Percentiles rank a stretch among this genome's conserved stretches.
Conservation (phyloP, 2,888 invertebrate species). For the Corbicula japonica region DNA sequence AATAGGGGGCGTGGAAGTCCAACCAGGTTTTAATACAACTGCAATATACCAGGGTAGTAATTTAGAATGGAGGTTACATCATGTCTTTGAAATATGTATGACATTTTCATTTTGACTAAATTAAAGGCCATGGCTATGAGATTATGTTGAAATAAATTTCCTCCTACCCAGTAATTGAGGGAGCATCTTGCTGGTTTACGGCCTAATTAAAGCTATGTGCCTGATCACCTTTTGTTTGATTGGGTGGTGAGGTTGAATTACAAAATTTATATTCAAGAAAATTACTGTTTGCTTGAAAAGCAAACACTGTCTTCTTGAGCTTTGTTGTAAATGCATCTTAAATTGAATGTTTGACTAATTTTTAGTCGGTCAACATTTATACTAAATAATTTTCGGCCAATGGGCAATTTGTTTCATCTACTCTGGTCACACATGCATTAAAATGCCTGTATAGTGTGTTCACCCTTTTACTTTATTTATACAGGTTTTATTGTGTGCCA, state of each 20-base stretch:
- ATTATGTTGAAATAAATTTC: slow-evolving; percentile 30
- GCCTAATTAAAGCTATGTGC: slow-evolving; percentile 15
- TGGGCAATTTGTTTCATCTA: too few species aligned
- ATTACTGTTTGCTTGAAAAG: too few species aligned
- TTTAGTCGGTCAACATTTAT: too few species aligned
- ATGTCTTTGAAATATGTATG: slow-evolving; percentile 33
- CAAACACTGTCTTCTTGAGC: too few species aligned
- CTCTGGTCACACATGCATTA: too few species aligned
- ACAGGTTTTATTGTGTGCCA: too few species aligned
- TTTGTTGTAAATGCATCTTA: too few species aligned
- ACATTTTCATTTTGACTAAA: slow-evolving; percentile 33
- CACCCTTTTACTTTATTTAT: too few species aligned
- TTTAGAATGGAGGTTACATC: slow-evolving; percentile 29
- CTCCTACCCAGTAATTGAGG: slow-evolving; percentile 26
- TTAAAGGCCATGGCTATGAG: slow-evolving; percentile 34
- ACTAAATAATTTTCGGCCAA: too few species aligned
- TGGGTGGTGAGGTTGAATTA: slow-evolving; percentile 12
- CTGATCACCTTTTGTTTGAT: slow-evolving; percentile 1
- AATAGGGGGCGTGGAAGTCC: slow-evolving; percentile 25
- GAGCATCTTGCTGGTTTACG: slow-evolving; percentile 27
- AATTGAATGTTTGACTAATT: too few species aligned
- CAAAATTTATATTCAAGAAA: too few species aligned
- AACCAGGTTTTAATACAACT: background rate
- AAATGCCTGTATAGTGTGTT: too few species aligned
- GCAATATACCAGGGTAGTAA: slow-evolving; percentile 27